Evolutionary conservation across 2,113 vertebrate genomes (phyloP).

Genomic region (Meleagris gallopavo): DNA sequence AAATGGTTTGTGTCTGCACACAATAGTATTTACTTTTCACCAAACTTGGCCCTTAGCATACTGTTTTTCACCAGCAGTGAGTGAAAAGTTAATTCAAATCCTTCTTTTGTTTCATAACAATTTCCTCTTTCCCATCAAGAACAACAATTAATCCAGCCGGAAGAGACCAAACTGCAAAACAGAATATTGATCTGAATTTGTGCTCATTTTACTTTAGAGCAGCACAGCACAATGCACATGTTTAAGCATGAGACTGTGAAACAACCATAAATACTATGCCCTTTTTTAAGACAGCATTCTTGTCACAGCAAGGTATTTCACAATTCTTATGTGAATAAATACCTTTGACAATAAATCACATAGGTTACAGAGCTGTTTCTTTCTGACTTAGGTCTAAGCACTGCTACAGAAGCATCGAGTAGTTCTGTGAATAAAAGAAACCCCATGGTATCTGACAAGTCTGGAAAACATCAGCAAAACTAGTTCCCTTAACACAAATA

Average conservation of each 20-base stretch:
- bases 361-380: background rate
- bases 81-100: conserved; percentile 9
- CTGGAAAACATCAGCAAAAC: background rate
- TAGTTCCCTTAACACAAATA: background rate
- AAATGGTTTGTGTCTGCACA: background rate
- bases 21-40: background rate
- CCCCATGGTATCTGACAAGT: background rate
- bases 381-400: background rate
- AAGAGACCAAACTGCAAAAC: background rate
- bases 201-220: background rate
- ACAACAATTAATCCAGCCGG: conserved; percentile 13
- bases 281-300: background rate
- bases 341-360: background rate
- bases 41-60: background rate
- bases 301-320: background rate
- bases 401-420: background rate
- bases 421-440: background rate
- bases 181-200: conserved; percentile 25
- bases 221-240: background rate
- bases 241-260: background rate
- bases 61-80: background rate
- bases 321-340: background rate
- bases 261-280: background rate
- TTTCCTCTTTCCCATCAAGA: conserved; percentile 1
- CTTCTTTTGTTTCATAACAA: conserved; percentile 22